Evolutionary conservation across 2,797 vertebrate species (phyloP).

Genomic region (Gila robusta): DNA sequence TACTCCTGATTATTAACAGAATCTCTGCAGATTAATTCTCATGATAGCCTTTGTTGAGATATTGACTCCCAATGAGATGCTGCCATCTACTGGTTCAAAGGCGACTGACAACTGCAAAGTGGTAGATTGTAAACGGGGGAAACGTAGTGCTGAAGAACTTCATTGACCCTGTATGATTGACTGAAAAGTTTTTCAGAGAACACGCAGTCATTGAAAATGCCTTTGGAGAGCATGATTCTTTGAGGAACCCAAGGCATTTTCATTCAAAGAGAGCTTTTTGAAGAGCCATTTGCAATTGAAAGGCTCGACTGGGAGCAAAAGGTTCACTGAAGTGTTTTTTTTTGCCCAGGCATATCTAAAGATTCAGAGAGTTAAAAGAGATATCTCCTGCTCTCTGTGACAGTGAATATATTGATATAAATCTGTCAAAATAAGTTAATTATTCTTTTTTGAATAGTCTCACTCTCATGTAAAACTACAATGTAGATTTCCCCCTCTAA

Average conservation of each 20-base stretch:
- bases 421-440: not conserved
- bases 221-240: not conserved
- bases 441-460: not conserved
- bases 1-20: not conserved
- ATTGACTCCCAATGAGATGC: not conserved
- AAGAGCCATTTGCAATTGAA: constrained; percentile 25
- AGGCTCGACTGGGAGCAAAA: constrained; percentile 17
- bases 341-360: not conserved
- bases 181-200: constrained; percentile 22
- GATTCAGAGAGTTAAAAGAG: constrained; percentile 28
- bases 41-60: not conserved
- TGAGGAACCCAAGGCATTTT: constrained; percentile 11
- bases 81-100: constrained; percentile 3
- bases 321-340: constrained; percentile 28
- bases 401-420: constrained; percentile 14
- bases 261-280: constrained; percentile 19
- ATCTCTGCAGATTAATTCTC: not conserved
- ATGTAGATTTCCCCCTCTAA: not conserved
- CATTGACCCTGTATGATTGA: not conserved
- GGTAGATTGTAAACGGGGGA: not conserved
- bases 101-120: not conserved
- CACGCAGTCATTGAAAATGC: constrained; percentile 7
- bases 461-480: not conserved
- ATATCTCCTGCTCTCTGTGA: not conserved
- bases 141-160: not conserved